Base-by-base conservation (phyloP, 1,140 invertebrate genomes). In the Drosophila leontia region DNA sequence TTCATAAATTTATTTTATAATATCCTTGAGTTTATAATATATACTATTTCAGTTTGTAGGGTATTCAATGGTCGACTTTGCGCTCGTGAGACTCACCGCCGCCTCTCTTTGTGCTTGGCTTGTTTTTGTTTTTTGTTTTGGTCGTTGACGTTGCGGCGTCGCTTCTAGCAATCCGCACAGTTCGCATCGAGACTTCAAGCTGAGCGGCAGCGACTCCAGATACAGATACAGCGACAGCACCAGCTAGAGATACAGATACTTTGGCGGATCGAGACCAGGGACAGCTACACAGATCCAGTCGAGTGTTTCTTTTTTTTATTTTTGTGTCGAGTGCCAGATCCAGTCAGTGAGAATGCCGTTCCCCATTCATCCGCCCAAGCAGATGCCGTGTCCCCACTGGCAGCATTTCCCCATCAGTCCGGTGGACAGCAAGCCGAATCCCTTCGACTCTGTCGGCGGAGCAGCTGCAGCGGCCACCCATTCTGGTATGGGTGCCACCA, bases 341-440 rank as follows among this genome's bases (percentile, higher is more conserved):
- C 41, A 48, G 37, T 7, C 53, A 63, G 29, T 7, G 41, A 68
- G 12, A 23, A 91, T 92, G 91, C 91, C 91, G 61, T 92, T 92
- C 44, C 91, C 91, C 53, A 86, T 92, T 29, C 77, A 86, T 80
- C 84, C 87, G 53, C 91, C 91, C 53, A 91, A 86, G 75, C 91
- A 92, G 68, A 92, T 92, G 91, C 91, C 91, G 29, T 92, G 91
- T 63, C 91, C 87, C 26, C 91, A 92, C 35, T 92, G 91, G 91
- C 88, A 92, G 51, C 91, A 92, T 50, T 92, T 92, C 37, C 91
- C 91, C 32, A 91, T 92, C 15, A 91, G 78, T 39, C 84, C 91
- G 0, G 74, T 85, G 63, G 76, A 88, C 60, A 90, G 50, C 15
- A 88, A 88, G 17, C 78, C 85, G 17, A 45, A 69, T 45, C 81